Conservation (phyloP, 2,113 vertebrate genomes). For the Himantopus leucocephalus region DNA sequence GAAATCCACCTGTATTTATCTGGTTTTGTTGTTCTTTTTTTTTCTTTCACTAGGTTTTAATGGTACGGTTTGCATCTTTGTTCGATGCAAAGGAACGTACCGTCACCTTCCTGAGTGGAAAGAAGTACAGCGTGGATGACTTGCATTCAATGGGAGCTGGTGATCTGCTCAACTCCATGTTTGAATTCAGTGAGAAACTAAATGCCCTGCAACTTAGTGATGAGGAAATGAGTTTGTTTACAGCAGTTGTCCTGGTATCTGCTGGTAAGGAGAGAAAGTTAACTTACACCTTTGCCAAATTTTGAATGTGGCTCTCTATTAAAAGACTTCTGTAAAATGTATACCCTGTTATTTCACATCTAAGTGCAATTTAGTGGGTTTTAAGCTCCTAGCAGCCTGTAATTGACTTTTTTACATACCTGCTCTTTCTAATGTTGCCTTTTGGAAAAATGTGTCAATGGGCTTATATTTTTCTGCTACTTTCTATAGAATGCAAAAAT, state of each 20-base stretch:
- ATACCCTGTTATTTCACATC: not conserved
- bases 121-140: conserved; percentile 88
- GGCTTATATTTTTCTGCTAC: not conserved
- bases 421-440: not conserved
- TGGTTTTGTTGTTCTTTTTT: not conserved
- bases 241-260: conserved; percentile 94
- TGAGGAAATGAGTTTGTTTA: conserved; percentile 96
- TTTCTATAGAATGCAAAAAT: not conserved
- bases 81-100: conserved; percentile 92
- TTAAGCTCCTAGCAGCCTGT: not conserved
- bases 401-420: not conserved
- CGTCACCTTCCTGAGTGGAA: conserved; percentile 93
- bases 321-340: not conserved
- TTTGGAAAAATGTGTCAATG: not conserved
- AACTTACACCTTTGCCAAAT: not conserved
- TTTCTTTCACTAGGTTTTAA: conserved; percentile 84
- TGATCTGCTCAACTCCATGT: conserved; percentile 95
- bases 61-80: conserved; percentile 93
- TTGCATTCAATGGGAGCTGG: conserved; percentile 90
- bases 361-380: not conserved
- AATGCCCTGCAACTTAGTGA: conserved; percentile 86
- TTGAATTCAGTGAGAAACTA: conserved; percentile 97
- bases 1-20: not conserved
- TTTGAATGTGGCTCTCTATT: not conserved
- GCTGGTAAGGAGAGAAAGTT: conserved; percentile 84